Base-by-base conservation (phyloP, 2,113 vertebrate genomes). In the Podarcis muralis region DNA sequence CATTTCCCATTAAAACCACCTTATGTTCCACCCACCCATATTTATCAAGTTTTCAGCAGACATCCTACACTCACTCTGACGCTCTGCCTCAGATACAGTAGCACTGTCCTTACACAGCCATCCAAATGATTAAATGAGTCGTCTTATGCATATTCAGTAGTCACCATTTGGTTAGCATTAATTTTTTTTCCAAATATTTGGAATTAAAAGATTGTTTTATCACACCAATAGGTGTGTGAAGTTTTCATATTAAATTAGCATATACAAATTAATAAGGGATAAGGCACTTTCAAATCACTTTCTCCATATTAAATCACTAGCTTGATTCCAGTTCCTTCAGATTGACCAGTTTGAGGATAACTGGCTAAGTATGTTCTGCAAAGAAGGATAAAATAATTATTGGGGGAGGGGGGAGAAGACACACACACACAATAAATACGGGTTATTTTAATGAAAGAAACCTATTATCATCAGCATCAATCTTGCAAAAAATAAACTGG, bases 391-490 rank as follows among this genome's bases (percentile, higher is more conserved):
- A 69, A 71, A 71, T 83, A 6, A 57, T n/a, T 1, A 9, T 12
- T 86, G 93, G 90, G 84, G 92, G 92, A 92, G 59, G 57, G 84
- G 92, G 2, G 95, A 94, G 93, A 94, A 96, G 95, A 93, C 95
- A 96, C 48, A 94, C 48, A 94, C 79, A 8, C 94, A 93, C 94
- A 92, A 92, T 95, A 96, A 87, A 95, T 96, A 97, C 85, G 93
- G 92, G 95, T 94, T 96, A 95, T 95, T 97, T 97, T 97, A 97
- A 96, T 97, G 94, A 95, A 96, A 90, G 94, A 97, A 96, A 97
- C 96, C 62, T 93, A 96, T 96, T 95, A 94, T 95, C 96, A 95
- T 96, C 95, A 93, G 95, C 88, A 95, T 72, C 32, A 78, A 94
- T 96, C 94, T 96, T 95, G 96, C 94, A 96, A 96, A 97, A 57